phyloP scores from a whole-genome alignment of 2,113 vertebrate species.

The Ibidorhyncha struthersii region DNA sequence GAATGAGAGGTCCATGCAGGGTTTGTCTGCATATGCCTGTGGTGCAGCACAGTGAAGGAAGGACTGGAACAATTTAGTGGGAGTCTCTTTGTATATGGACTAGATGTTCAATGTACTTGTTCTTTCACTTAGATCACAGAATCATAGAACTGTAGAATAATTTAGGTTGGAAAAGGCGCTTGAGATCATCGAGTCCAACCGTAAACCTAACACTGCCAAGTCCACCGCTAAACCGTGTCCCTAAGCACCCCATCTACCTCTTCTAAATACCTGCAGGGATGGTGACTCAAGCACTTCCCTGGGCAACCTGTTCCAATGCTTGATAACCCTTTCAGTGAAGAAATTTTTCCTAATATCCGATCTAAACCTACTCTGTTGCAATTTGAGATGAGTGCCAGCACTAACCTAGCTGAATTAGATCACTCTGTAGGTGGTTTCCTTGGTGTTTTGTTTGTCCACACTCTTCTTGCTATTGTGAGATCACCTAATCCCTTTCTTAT shows the following conservation, averaged over 20 bases:
- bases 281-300: too few species aligned
- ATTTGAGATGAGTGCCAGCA: background rate
- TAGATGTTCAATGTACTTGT: background rate
- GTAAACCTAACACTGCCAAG: too few species aligned
- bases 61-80: background rate
- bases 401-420: background rate
- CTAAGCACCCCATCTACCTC: too few species aligned
- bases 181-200: too few species aligned
- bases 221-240: too few species aligned
- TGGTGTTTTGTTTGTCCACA: background rate
- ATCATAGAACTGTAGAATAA: background rate
- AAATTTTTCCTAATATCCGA: too few species aligned
- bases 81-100: background rate
- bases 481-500: rapidly evolving
- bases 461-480: background rate
- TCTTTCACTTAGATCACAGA: background rate
- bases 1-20: background rate
- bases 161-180: too few species aligned
- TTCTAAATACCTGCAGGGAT: too few species aligned
- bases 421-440: background rate
- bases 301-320: too few species aligned
- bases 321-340: too few species aligned
- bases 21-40: rapidly evolving
- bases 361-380: background rate
- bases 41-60: background rate